Percentiles rank a stretch among this genome's conserved stretches.
Conservation (phyloP, 2,797 vertebrate species). For the Crenichthys baileyi region DNA sequence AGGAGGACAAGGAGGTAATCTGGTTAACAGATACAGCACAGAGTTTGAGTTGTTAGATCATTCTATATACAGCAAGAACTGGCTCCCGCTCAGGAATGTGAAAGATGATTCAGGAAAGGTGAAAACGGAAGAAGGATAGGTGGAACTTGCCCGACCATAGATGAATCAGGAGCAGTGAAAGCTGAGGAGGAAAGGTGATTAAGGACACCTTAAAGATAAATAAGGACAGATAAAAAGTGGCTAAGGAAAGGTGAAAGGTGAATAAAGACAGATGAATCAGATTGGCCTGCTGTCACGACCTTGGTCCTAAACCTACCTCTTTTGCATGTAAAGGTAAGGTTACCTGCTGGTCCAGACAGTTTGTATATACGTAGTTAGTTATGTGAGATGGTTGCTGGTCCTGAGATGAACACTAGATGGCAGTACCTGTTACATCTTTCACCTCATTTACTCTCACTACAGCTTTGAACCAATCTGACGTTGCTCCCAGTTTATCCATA, state of each 20-base stretch:
- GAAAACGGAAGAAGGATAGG: too few relatives aligned
- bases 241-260: background rate
- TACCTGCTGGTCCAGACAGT: background rate
- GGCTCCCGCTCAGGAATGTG: background rate
- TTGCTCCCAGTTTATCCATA: background rate
- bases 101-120: background rate
- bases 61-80: background rate
- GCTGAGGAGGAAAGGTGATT: too few relatives aligned
- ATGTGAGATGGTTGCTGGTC: background rate
- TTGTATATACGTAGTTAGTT: too few relatives aligned
- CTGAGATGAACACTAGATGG: background rate
- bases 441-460: too few relatives aligned
- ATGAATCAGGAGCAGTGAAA: too few relatives aligned
- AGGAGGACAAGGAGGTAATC: constrained; percentile 25
- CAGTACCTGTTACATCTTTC: background rate
- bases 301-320: background rate
- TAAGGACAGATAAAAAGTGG: too few relatives aligned
- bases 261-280: background rate
- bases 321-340: background rate
- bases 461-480: background rate
- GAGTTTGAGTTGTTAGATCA: background rate
- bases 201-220: too few relatives aligned
- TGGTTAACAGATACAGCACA: background rate
- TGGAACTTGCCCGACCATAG: too few relatives aligned
- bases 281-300: background rate